Base-by-base conservation (phyloP, 2,797 vertebrate species). In the Scomberomorus guttatus region DNA sequence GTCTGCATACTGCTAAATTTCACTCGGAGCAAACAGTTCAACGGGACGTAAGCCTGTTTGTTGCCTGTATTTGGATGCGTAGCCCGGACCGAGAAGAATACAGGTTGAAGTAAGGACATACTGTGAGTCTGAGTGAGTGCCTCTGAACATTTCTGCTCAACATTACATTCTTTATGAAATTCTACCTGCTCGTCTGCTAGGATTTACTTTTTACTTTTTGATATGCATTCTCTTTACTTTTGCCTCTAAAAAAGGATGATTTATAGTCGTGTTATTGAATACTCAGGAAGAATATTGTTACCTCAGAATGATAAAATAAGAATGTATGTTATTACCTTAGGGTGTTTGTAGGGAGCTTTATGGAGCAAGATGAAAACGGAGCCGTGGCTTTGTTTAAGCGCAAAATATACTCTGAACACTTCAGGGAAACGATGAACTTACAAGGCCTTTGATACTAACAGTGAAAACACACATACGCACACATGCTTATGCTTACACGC, bases 251-350 rank as follows among this genome's bases (percentile, higher is more conserved):
- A 89, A 93, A 90, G 79, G 87, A 91, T 90, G 89, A 92, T 90
- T 91, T 93, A 83, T 91, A 87, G 84, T 92, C 22, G 72, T 90
- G 86, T 92, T 91, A 91, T 91, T 88, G 82, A 94, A 93, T 92
- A 93, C 94, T 95, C 94, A 95, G 94, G 94, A 95, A 95, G 79
- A 94, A 87, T 90, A 93, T 89, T 89, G 91, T 92, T 95, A 94
- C 94, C 93, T 95, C 93, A 92, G 84, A 94, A 90, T 90, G 90
- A 93, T 93, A 75, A 93, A 90, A 89, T 81, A 92, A 86, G 94
- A 95, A 94, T 95, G 93, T 93, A 94, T 94, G 88, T 91, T 88
- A 86, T 89, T 82, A 92, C 89, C 88, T 90, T 88, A 63, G 81
- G 87, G 89, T 89, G 88, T 88, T 89, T 84, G 76, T 93, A 72